Conservation (phyloP, 2,113 vertebrate genomes). For the Labrus mixtus region DNA sequence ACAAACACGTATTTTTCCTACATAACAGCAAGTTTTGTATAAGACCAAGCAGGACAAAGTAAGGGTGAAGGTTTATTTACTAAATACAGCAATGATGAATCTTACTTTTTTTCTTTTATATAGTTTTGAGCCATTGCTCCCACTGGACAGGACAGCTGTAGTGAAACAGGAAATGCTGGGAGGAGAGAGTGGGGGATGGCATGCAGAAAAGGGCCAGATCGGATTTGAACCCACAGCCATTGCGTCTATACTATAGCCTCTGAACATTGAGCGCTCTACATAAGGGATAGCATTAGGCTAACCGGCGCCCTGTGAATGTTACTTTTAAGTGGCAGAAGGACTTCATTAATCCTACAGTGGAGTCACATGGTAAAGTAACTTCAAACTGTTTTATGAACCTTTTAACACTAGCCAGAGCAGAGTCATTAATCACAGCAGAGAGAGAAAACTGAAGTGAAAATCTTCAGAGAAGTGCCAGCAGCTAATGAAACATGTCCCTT, state of each 20-base stretch:
- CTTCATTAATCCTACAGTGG: slow-evolving; percentile 40
- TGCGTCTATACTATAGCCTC: too few relatives aligned
- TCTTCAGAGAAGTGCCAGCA: slow-evolving; percentile 35
- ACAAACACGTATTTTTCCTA: not conserved
- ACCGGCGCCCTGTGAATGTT: slow-evolving; percentile 19
- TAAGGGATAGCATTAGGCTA: too few relatives aligned
- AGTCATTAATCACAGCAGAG: slow-evolving; percentile 53
- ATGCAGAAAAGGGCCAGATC: too few relatives aligned
- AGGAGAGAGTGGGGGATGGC: too few relatives aligned
- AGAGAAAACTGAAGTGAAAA: slow-evolving; percentile 16
- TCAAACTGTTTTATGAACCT: slow-evolving; percentile 43
- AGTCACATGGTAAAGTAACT: slow-evolving; percentile 19
- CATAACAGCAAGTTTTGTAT: slow-evolving; percentile 4
- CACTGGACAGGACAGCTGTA: too few relatives aligned
- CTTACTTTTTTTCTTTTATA: not conserved
- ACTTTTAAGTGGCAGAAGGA: slow-evolving; percentile 23
- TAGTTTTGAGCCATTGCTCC: too few relatives aligned
- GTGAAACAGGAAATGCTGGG: too few relatives aligned
- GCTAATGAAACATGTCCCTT: slow-evolving; percentile 15
- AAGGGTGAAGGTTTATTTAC: slow-evolving; percentile 36
- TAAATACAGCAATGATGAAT: slow-evolving; percentile 33
- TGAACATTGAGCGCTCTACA: too few relatives aligned
- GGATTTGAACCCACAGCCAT: too few relatives aligned
- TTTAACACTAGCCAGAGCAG: slow-evolving; percentile 41
- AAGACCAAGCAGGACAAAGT: not conserved